phyloP scores from a whole-genome alignment of 2,888 invertebrate species.

The Meiosimyza platycephala region DNA sequence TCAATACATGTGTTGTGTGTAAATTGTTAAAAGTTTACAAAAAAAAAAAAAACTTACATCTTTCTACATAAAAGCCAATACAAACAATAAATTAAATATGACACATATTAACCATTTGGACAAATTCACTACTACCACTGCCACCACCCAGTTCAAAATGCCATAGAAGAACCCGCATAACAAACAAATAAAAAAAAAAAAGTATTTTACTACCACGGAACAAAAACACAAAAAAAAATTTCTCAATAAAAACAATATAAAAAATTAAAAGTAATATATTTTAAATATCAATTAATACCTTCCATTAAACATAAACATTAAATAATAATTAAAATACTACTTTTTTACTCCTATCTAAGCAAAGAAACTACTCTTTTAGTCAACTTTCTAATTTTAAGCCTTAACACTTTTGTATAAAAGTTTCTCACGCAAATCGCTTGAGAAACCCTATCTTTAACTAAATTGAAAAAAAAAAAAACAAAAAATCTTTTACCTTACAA shows the following conservation, averaged over 20 bases:
- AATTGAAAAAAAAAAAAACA: too few relatives aligned
- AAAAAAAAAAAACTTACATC: not conserved
- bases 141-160: slow-evolving; percentile 68
- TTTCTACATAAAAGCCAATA: slow-evolving; percentile 32
- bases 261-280: slow-evolving; percentile 36
- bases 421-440: too few relatives aligned
- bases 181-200: too few relatives aligned
- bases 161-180: slow-evolving; percentile 39
- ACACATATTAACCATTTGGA: slow-evolving; percentile 46
- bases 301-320: slow-evolving; percentile 48
- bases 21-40: slow-evolving; percentile 4
- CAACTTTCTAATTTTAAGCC: not conserved
- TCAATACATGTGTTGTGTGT: slow-evolving; percentile 18
- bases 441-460: too few relatives aligned
- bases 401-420: too few relatives aligned
- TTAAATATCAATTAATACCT: slow-evolving; percentile 36
- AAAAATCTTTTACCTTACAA: slow-evolving; percentile 20
- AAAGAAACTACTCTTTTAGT: slow-evolving; percentile 34
- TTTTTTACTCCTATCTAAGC: slow-evolving; percentile 32
- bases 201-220: not conserved
- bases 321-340: too few relatives aligned
- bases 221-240: slow-evolving; percentile 26
- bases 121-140: slow-evolving; percentile 39
- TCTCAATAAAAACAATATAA: slow-evolving; percentile 38
- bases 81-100: slow-evolving; percentile 39